Conservation (phyloP, 2,797 vertebrate species). For the Aeoliscus strigatus region DNA sequence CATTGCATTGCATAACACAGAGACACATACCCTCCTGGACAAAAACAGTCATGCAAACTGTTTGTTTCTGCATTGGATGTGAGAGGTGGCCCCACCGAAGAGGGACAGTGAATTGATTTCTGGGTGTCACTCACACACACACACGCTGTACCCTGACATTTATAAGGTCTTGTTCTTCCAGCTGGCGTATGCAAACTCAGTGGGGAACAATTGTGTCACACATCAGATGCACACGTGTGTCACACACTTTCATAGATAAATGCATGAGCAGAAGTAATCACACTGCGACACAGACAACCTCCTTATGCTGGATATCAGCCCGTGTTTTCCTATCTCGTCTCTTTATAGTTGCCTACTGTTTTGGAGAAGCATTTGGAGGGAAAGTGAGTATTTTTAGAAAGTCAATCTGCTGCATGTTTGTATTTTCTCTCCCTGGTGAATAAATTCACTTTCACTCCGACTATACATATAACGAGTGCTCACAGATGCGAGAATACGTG, state of each 20-base stretch:
- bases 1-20: too few species aligned
- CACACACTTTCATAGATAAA: constrained; percentile 10
- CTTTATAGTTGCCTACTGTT: constrained; percentile 44
- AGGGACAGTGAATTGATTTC: too few species aligned
- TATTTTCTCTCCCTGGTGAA: constrained; percentile 45
- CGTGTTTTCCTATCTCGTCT: constrained; percentile 54
- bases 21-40: background rate
- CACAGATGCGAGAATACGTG: constrained; percentile 37
- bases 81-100: constrained; percentile 20
- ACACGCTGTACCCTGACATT: constrained; percentile 60
- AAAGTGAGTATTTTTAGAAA: constrained; percentile 57
- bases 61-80: constrained; percentile 27
- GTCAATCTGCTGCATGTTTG: constrained; percentile 41
- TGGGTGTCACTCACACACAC: constrained; percentile 20
- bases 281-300: constrained; percentile 15
- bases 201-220: constrained; percentile 54
- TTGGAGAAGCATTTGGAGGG: constrained; percentile 37
- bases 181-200: constrained; percentile 65
- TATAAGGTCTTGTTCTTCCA: constrained; percentile 62
- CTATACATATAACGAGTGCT: constrained; percentile 43
- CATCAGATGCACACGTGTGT: constrained; percentile 47
- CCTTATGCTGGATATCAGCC: constrained; percentile 42
- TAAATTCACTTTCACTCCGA: constrained; percentile 40
- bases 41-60: background rate
- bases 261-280: constrained; percentile 19